A percentile compares a stretch with the other conserved stretches of the same genome.
These are phyloP conservation scores for Avahi laniger DNA, from an alignment of 2,797 vertebrate genomes.

Conservation along the genomic window DNA sequence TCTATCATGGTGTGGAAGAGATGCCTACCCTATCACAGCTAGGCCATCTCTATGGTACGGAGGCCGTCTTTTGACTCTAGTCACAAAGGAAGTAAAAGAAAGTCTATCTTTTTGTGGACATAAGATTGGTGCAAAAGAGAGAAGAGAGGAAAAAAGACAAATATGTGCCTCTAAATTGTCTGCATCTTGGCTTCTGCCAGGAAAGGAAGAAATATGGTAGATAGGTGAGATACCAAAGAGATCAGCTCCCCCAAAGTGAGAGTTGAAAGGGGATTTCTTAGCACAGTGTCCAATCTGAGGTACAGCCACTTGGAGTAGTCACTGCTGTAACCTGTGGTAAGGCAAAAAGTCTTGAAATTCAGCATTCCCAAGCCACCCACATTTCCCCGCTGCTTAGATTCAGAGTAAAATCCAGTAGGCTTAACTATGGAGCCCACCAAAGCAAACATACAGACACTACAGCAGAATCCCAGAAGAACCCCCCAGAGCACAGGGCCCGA, in stretches of 20 bases:
- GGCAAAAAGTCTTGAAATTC: not conserved
- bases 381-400: not conserved
- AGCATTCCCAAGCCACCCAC: not conserved
- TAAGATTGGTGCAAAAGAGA: not conserved
- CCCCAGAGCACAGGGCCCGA: not conserved
- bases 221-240: not conserved
- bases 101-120: not conserved
- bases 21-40: not conserved
- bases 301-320: not conserved
- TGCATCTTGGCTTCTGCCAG: not conserved
- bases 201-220: not conserved
- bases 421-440: not conserved
- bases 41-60: not conserved
- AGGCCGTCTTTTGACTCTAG: not conserved
- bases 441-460: not conserved
- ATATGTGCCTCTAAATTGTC: not conserved
- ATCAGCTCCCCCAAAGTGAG: not conserved
- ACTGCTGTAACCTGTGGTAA: not conserved
- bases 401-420: not conserved
- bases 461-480: not conserved
- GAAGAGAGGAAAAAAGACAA: not conserved
- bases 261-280: not conserved
- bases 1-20: not conserved
- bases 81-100: not conserved
- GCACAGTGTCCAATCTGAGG: not conserved